phyloP scores from a whole-genome alignment of 1,140 invertebrate genomes.

The Cydia fagiglandana region DNA sequence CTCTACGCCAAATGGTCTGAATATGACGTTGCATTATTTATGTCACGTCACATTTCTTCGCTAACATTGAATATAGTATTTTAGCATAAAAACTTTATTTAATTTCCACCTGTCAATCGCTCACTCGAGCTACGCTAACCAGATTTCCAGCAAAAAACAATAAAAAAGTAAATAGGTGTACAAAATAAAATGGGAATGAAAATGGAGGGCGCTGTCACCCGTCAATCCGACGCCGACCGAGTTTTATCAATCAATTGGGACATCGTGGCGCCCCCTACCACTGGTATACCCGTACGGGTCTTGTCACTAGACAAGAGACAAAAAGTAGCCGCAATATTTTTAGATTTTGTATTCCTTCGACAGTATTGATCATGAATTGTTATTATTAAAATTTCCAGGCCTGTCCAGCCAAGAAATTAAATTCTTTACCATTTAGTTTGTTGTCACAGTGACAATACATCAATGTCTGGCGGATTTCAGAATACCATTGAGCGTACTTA shows the following conservation, averaged over 20 bases:
- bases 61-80: background rate
- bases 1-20: no score
- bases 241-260: constrained; percentile 30
- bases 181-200: background rate
- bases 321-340: no score
- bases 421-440: no score
- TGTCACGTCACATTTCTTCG: background rate
- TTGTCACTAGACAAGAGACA: no score
- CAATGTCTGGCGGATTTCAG: no score
- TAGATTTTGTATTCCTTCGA: no score
- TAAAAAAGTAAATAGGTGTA: constrained; percentile 5
- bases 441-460: no score
- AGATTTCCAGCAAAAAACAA: background rate
- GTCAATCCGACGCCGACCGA: background rate
- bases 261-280: background rate
- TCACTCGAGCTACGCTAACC: background rate
- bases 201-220: constrained; percentile 2
- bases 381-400: no score
- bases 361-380: no score
- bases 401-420: no score
- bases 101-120: background rate
- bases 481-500: no score
- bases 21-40: background rate
- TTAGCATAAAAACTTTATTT: background rate
- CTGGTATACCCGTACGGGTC: background rate